Conservation (phyloP, 2,113 vertebrate species). For the Antechinus stuartii region DNA sequence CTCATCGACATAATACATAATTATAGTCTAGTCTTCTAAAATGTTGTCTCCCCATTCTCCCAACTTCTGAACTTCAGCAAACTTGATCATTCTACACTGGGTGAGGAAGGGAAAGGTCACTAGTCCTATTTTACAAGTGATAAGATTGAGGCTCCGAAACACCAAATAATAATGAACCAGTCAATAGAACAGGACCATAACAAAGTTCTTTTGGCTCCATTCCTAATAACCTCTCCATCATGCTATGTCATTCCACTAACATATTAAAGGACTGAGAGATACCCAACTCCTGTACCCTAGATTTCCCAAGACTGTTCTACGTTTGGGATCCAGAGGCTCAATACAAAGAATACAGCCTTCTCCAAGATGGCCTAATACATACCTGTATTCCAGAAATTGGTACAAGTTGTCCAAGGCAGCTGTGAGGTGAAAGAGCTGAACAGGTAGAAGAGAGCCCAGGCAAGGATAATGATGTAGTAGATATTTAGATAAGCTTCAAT, state of each 20-base stretch:
- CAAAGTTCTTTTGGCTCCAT: not conserved
- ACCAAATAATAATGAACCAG: not conserved
- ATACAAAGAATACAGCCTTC: not conserved
- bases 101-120: not conserved
- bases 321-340: not conserved
- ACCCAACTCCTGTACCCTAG: not conserved
- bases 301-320: not conserved
- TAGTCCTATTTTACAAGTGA: not conserved
- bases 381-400: slow-evolving; percentile 95
- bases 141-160: not conserved
- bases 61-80: not conserved
- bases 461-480: slow-evolving; percentile 94
- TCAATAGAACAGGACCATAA: not conserved
- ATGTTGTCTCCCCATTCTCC: rapidly evolving
- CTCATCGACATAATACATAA: not conserved
- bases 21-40: not conserved
- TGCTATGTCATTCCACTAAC: not conserved
- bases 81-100: not conserved
- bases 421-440: slow-evolving; percentile 89
- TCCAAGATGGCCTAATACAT: not conserved
- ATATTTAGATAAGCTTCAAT: slow-evolving; percentile 91
- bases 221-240: not conserved
- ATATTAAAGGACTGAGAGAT: not conserved
- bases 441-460: slow-evolving; percentile 94
- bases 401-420: slow-evolving; percentile 93